Evolutionary conservation across 2,113 vertebrate genomes (phyloP), one percentile per base, ranked within the genome.

Genomic region (Blennius ocellaris): DNA sequence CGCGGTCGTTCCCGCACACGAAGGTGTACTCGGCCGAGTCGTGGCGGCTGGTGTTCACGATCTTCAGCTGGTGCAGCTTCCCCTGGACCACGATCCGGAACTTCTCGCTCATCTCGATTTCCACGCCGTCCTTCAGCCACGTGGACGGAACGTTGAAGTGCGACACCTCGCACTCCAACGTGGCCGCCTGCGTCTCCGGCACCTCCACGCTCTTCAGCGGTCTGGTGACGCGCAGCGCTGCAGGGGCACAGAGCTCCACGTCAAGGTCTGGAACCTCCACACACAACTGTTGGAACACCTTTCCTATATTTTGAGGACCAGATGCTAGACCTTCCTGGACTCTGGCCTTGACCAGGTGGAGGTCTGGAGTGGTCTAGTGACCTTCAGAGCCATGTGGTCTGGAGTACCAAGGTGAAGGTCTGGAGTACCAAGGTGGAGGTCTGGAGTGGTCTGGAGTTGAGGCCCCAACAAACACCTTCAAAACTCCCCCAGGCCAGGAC

Each of bases 91-190:
- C 96, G 61, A 97, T 96, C 83, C 96, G 94, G 89, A 98, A 99
- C 92, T 97, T 98, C 36, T 99, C 97, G 11, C 95, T 99, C 95
- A 98, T 98, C 92, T 99, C 97, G 74, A 99, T 99, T 91, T 98
- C 97, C 73, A 97, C 97, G 0, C 96, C 97, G 53, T 98, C 94
- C 89, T 96, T 98, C 80, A 99, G 86, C 97, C 98, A 99, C 67
- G 93, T 93, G 77, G 98, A 94, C 1, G 98, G 96, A 36, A 99
- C 95, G 41, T 99, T 99, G 90, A 99, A 98, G 89, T 99, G 98
- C 53, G 98, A 99, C 39, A 99, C 97, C 73, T 99, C 98, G 64
- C 98, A 99, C 53, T 98, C 95, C 59, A 99, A 97, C 11, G 95
- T 96, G 76, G 97, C 98, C 0, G 94, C 92, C 85, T 97, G 97